These are phyloP conservation scores for Pseudomyrmex sp. DNA, from an alignment of 1,140 invertebrate species.

Conservation along the genomic window DNA sequence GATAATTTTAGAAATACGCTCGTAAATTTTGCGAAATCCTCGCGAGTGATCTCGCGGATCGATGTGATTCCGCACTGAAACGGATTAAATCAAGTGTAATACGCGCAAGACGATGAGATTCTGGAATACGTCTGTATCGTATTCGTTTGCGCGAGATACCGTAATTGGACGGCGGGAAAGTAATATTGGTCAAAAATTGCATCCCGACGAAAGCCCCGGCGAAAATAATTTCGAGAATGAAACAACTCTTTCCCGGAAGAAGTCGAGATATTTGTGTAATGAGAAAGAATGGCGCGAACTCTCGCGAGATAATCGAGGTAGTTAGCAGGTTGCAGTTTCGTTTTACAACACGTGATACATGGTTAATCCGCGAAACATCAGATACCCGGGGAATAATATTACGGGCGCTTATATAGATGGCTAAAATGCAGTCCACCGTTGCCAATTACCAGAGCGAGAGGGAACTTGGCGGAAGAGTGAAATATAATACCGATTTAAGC, in stretches of 20 bases:
- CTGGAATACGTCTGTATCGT: slow-evolving; percentile 3
- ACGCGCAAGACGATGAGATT: neutral
- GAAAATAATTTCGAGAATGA: slow-evolving; percentile 50
- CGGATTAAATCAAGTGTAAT: slow-evolving; percentile 27
- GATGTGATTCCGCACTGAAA: neutral
- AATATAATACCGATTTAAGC: slow-evolving; percentile 67
- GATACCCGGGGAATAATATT: slow-evolving; percentile 62
- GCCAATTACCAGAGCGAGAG: slow-evolving; percentile 49
- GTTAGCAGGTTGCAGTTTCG: slow-evolving; percentile 67
- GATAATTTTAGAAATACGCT: slow-evolving; percentile 35
- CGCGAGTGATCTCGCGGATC: slow-evolving; percentile 16
- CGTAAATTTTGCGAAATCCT: slow-evolving; percentile 27
- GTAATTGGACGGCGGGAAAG: slow-evolving; percentile 17
- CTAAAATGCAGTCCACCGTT: slow-evolving; percentile 60
- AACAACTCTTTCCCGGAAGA: slow-evolving; percentile 62
- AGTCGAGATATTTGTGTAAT: slow-evolving; percentile 59
- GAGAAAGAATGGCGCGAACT: slow-evolving; percentile 53
- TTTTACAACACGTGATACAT: slow-evolving; percentile 62
- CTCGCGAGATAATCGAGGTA: slow-evolving; percentile 47
- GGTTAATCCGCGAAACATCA: slow-evolving; percentile 64
- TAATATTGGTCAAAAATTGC: slow-evolving; percentile 50
- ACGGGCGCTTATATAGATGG: slow-evolving; percentile 32
- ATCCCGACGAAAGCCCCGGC: slow-evolving; percentile 28
- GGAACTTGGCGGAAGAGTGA: slow-evolving; percentile 63
- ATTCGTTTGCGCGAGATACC: neutral